phyloP scores from a whole-genome alignment of 2,888 invertebrate species.

The Diaperis boleti region DNA sequence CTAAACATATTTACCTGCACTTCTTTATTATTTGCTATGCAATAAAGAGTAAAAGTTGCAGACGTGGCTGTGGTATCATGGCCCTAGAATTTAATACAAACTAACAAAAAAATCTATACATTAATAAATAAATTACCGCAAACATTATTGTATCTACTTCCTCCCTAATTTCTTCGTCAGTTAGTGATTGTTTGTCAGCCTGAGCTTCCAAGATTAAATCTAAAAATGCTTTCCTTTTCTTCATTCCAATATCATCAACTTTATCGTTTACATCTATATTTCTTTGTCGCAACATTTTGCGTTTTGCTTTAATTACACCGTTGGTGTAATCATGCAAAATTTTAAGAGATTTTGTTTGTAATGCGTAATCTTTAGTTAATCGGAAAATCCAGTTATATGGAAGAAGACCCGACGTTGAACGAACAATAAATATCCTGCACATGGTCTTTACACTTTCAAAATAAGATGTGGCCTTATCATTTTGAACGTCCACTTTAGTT shows the following conservation, averaged over 20 bases:
- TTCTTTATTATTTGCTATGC: conserved; percentile 61
- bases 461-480: conserved; percentile 76
- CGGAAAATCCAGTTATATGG: conserved; percentile 65
- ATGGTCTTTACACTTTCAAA: conserved; percentile 77
- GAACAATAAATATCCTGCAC: conserved; percentile 53
- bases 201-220: conserved; percentile 73
- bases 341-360: conserved; percentile 67
- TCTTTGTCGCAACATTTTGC: conserved; percentile 45
- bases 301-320: conserved; percentile 68
- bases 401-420: conserved; percentile 65
- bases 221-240: conserved; percentile 76
- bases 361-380: conserved; percentile 70
- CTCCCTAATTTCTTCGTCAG: conserved; percentile 73
- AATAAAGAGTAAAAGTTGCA: conserved; percentile 39
- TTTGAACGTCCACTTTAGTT: conserved; percentile 78
- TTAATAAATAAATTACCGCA: conserved; percentile 66
- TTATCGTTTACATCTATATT: not conserved
- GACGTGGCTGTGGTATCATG: conserved; percentile 1
- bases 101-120: not conserved
- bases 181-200: conserved; percentile 71
- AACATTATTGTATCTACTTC: conserved; percentile 83
- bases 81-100: conserved; percentile 8
- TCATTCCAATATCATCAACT: conserved; percentile 49
- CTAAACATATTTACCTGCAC: conserved; percentile 64
- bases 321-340: conserved; percentile 70